These are phyloP conservation scores for Anthrax anthrax DNA, from an alignment of 2,888 invertebrate genomes.

Conservation along the genomic window DNA sequence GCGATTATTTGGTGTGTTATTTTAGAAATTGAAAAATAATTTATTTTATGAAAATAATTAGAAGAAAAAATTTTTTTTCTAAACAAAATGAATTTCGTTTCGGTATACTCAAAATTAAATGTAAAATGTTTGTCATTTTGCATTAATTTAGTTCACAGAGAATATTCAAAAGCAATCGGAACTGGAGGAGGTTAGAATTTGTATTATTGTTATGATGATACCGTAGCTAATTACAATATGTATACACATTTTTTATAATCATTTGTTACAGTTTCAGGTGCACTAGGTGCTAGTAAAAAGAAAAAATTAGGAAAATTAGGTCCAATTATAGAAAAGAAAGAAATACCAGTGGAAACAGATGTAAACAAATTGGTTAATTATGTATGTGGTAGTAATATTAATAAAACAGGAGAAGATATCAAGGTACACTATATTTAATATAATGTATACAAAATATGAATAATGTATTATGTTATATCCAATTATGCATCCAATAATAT, in stretches of 20 bases:
- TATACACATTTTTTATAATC: too few species aligned
- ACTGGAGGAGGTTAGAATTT: background rate
- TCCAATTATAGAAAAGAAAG: constrained; percentile 50
- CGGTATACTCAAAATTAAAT: too few species aligned
- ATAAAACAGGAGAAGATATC: constrained; percentile 65
- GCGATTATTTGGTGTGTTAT: too few species aligned
- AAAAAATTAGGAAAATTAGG: constrained; percentile 48
- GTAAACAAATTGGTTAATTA: constrained; percentile 55
- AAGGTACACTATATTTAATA: constrained; percentile 35
- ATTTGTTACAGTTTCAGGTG: background rate
- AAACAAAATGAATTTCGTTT: too few species aligned
- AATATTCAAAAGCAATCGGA: background rate
- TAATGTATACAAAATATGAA: background rate
- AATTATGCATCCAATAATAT: too few species aligned
- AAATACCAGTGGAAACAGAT: constrained; percentile 75
- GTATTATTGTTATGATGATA: background rate
- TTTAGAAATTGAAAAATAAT: too few species aligned
- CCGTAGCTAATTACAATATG: too few species aligned
- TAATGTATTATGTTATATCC: too few species aligned
- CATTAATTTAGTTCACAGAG: background rate
- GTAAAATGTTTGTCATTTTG: background rate
- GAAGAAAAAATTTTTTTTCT: too few species aligned
- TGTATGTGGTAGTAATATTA: constrained; percentile 77
- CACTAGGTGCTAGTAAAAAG: constrained; percentile 32
- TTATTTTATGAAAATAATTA: too few species aligned